A percentile compares a stretch with the other conserved stretches of the same genome.
Conservation (phyloP, 2,113 vertebrate genomes). For the cattle (Bos taurus) region DNA sequence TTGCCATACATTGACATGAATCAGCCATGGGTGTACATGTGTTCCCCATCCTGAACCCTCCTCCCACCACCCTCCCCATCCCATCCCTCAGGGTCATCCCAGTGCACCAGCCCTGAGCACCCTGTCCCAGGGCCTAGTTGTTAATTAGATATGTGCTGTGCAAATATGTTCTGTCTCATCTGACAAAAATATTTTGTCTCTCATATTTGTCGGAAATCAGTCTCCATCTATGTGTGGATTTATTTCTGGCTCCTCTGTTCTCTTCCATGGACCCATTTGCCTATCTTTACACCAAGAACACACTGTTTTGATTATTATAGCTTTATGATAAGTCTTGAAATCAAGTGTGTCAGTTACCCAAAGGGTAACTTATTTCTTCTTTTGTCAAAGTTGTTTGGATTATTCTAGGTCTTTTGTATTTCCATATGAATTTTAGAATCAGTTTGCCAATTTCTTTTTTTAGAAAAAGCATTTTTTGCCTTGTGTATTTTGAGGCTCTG, state of each 20-base stretch:
- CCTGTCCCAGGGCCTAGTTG: not conserved
- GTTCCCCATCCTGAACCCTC: not conserved
- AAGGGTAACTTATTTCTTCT: not conserved
- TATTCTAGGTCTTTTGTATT: not conserved
- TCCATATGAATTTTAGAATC: conserved; percentile 3
- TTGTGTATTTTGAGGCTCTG: not conserved
- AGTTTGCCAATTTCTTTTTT: not conserved
- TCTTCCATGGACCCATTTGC: not conserved
- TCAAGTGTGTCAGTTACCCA: not conserved
- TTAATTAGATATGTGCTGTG: not conserved
- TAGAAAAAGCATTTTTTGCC: not conserved
- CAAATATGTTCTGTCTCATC: not conserved
- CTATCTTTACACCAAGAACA: not conserved
- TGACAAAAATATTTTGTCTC: not conserved
- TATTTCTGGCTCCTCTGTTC: not conserved
- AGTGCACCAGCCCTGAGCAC: not conserved
- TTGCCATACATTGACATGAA: not conserved
- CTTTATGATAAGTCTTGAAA: not conserved
- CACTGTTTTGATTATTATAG: not conserved
- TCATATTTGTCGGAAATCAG: not conserved
- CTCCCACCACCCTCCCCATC: not conserved
- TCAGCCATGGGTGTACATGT: not conserved
- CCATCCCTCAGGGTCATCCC: not conserved
- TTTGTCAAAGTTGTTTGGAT: not conserved
- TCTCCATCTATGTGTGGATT: not conserved